Evolutionary conservation across 2,113 vertebrate genomes (phyloP).

Genomic region (Hassar affinis): DNA sequence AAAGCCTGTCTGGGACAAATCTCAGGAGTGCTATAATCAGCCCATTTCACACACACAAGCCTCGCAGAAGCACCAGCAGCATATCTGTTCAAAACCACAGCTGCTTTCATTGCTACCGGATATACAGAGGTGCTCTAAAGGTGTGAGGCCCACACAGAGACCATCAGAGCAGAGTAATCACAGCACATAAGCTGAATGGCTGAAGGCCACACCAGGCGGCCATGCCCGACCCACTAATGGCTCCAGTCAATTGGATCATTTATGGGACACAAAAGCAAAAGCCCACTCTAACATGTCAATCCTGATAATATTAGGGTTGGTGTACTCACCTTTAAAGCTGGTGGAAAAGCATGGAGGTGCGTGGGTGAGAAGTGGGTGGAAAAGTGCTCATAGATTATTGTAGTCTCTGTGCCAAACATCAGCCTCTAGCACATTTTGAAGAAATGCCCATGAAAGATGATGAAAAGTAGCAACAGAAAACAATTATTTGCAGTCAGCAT

Average conservation of each 20-base stretch:
- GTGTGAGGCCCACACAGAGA: constrained; percentile 7
- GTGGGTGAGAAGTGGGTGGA: not conserved
- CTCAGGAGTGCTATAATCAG: constrained; percentile 47
- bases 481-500: constrained; percentile 4
- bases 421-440: not conserved
- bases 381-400: constrained; percentile 17
- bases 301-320: constrained; percentile 33
- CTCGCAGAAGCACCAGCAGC: constrained; percentile 17
- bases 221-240: constrained; percentile 55
- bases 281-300: constrained; percentile 24
- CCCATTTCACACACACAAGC: constrained; percentile 11
- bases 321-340: constrained; percentile 2
- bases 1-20: constrained; percentile 40
- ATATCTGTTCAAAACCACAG: constrained; percentile 8
- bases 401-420: constrained; percentile 2
- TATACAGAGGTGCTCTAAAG: constrained; percentile 24
- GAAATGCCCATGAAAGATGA: not conserved
- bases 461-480: constrained; percentile 9
- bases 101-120: not conserved
- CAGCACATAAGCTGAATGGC: constrained; percentile 41
- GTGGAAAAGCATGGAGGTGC: constrained; percentile 14
- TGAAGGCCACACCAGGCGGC: constrained; percentile 18
- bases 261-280: constrained; percentile 62
- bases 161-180: constrained; percentile 20
- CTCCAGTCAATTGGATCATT: constrained; percentile 58